A percentile compares a stretch with the other conserved stretches of the same genome.
Evolutionary conservation across 2,888 invertebrate species (phyloP).

Genomic region (Chloromyia formosa): DNA sequence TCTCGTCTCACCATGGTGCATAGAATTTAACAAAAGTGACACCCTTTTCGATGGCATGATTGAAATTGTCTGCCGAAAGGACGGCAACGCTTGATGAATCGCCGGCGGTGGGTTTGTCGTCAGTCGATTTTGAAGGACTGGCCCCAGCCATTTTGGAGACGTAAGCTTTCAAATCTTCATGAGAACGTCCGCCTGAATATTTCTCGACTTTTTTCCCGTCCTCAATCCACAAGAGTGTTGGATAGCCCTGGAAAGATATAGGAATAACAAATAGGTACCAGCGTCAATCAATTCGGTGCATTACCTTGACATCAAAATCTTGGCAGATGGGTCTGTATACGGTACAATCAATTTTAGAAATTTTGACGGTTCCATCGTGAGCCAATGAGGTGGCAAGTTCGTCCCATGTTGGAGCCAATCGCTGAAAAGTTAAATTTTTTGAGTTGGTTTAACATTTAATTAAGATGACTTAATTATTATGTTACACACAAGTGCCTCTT

Average conservation of each 20-base stretch:
- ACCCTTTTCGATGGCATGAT: constrained; percentile 74
- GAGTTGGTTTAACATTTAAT: background rate
- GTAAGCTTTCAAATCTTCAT: constrained; percentile 76
- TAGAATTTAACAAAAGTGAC: constrained; percentile 86
- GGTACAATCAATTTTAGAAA: constrained; percentile 88
- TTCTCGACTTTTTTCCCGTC: constrained; percentile 87
- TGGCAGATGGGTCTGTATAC: constrained; percentile 78
- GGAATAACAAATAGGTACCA: background rate
- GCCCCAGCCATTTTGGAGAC: constrained; percentile 74
- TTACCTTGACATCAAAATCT: constrained; percentile 76
- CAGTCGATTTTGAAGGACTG: constrained; percentile 53
- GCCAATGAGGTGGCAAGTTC: constrained; percentile 77
- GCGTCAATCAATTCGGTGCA: too few relatives aligned
- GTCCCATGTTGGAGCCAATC: constrained; percentile 86
- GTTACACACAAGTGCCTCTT: background rate
- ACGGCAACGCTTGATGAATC: constrained; percentile 56
- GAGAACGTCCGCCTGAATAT: constrained; percentile 73
- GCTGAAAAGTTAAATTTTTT: constrained; percentile 67
- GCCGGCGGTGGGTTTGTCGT: constrained; percentile 58
- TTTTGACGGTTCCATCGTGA: constrained; percentile 72
- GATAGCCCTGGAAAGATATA: constrained; percentile 71
- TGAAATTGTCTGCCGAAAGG: constrained; percentile 77
- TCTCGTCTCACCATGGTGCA: constrained; percentile 77
- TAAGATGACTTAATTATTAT: background rate
- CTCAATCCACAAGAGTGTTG: constrained; percentile 86